Evolutionary conservation across 64 coral and sea anemone species (phyloP), one percentile per base, ranked within the genome.

Genomic region (Stichodactyla helianthus): DNA sequence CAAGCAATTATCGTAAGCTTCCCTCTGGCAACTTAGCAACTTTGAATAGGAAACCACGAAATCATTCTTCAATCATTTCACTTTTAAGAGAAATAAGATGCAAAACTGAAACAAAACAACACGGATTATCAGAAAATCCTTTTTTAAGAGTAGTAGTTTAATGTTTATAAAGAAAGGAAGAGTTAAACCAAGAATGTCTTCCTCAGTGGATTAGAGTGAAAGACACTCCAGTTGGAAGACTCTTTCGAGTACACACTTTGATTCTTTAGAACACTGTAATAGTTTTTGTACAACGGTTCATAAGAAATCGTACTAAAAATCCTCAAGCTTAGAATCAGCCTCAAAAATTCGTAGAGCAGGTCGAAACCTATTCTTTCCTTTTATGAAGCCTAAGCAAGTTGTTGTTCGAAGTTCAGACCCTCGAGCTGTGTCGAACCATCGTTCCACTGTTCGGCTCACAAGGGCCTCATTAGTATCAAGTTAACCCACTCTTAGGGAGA

Each of bases 1-100:
- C 87, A 86, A 88, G 85, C 91, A 92, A 92, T 92, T 92, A 92
- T 59, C 86, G 79, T 84, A 84, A 82, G 82, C 86, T 88, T 79
- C 78, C 86, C 91, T 92, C 62, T 86, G 89, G 89, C 89, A 20
- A 81, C 74, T 78, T 86, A 91, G 86, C 62, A 86, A 81, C 78
- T 81, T 53, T 81, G 50, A 52, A 81, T 54, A 81, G 78, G 35
- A 81, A 81, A 52, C 78, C 78, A 81, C 50, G 23, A 74, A 74
- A 31, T 74, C 35, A 18, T 53, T 15, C 14, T 50, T 81, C 17
- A 81, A 81, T 81, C 78, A n/a, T 51, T 81, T 54, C 50, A 81
- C 11, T 81, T 81, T 81, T 20, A 16, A 81, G 35, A 52, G 2
- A 81, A 81, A 74, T 74, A 74, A 74, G 25, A 74, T 17, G 52